Base-by-base conservation (phyloP, 2,113 vertebrate genomes). In the Paramormyrops kingsleyae region DNA sequence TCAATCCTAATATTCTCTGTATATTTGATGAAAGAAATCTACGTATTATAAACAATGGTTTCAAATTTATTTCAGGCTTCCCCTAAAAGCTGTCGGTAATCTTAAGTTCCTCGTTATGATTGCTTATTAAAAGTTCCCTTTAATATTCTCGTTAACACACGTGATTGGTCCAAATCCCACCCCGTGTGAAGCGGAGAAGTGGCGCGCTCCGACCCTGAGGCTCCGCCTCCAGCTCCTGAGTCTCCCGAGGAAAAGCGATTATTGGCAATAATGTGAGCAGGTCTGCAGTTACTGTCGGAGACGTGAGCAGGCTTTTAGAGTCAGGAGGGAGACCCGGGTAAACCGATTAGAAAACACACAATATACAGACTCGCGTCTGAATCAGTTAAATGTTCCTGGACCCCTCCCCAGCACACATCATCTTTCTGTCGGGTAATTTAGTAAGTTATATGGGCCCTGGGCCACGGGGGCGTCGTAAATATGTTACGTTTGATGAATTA, bases 391-490 rank as follows among this genome's bases (percentile, higher is more conserved):
- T 96, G 95, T 95, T 95, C 96, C 96, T 96, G 91, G 95, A 96
- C 94, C 62, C 62, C 62, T 97, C 97, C 24, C 96, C 97, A 90
- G 92, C 97, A 93, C 93, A 92, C 94, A 96, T 96, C 94, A 93
- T 94, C 94, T 94, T 94, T 96, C 93, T 94, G 94, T 94, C 96
- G 95, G 97, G 97, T 97, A 98, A 99, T 98, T 98, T 97, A 95
- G 96, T 97, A 97, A 97, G 97, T 97, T 96, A 97, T 96, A 97
- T 98, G 96, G 97, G 93, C 93, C 95, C 91, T 92, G 93, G 92
- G 96, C 96, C 97, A 95, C 90, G 92, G 94, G 96, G 94, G 87
- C 35, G 15, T 88, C 42, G 49, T 46, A 88, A 88, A 88, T 88
- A 88, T 88, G 87, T 88, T 88, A 88, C 8, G 35, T 53, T 88